These are phyloP conservation scores for Xiphophorus couchianus DNA, from an alignment of 2,113 vertebrate species.

Conservation along the genomic window DNA sequence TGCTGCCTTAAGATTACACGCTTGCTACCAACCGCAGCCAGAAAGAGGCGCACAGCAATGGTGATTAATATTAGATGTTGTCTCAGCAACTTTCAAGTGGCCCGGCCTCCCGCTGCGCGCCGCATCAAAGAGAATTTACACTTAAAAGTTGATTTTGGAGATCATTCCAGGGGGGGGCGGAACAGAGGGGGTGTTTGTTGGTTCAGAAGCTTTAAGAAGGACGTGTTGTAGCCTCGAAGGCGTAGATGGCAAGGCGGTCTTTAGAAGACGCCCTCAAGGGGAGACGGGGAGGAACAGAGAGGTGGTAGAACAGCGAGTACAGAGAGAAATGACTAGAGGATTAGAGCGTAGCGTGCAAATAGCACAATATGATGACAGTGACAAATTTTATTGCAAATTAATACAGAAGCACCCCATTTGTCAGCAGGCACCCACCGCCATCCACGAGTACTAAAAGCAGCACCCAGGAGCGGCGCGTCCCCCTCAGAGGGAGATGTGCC, in stretches of 20 bases:
- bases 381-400: constrained; percentile 71
- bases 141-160: constrained; percentile 69
- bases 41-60: constrained; percentile 32
- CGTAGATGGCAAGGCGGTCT: constrained; percentile 45
- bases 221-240: constrained; percentile 63
- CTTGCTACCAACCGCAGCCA: constrained; percentile 15
- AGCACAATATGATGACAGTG: constrained; percentile 60
- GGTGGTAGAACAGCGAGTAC: constrained; percentile 36
- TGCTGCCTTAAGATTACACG: constrained; percentile 9
- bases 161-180: constrained; percentile 54
- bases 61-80: constrained; percentile 73
- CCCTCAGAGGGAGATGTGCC: constrained; percentile 19
- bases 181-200: constrained; percentile 70
- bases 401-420: constrained; percentile 62
- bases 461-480: constrained; percentile 39
- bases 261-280: constrained; percentile 57
- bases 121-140: constrained; percentile 76
- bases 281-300: not conserved
- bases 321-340: constrained; percentile 52
- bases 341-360: constrained; percentile 67
- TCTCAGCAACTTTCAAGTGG: constrained; percentile 72
- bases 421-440: constrained; percentile 55
- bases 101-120: constrained; percentile 60
- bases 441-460: constrained; percentile 56
- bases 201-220: constrained; percentile 73